These are phyloP conservation scores for Myotis lucifugus DNA, from an alignment of 2,113 vertebrate genomes.

Conservation along the genomic window DNA sequence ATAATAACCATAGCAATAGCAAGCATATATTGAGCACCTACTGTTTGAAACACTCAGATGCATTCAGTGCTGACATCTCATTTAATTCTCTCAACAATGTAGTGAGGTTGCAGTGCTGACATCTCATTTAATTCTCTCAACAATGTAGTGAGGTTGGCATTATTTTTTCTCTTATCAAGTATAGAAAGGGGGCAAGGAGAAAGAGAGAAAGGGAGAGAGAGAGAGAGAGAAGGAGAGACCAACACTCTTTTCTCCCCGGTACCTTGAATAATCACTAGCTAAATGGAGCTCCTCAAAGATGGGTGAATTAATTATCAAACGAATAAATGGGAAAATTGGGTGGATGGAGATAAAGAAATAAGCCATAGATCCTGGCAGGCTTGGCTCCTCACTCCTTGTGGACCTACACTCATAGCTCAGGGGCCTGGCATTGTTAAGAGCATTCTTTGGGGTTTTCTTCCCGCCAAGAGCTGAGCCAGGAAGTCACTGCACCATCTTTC, in stretches of 20 bases:
- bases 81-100: neutral
- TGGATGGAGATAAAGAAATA: neutral
- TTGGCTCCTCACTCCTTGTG: neutral
- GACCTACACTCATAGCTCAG: neutral
- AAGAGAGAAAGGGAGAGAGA: neutral
- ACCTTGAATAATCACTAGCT: neutral
- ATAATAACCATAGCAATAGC: neutral
- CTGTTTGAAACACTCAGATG: neutral
- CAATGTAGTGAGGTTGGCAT: neutral
- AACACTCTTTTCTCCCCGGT: neutral
- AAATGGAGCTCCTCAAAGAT: neutral
- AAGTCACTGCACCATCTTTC: conserved; percentile 58
- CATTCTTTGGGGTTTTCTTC: conserved; percentile 4
- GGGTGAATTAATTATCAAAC: neutral
- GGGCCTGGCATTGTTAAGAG: neutral
- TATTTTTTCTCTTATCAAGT: neutral
- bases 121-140: neutral
- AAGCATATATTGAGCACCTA: neutral
- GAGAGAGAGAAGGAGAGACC: neutral
- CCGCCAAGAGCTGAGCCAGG: conserved; percentile 70
- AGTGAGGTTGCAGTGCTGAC: neutral
- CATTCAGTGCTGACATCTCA: neutral
- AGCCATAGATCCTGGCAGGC: neutral
- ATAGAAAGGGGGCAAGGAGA: neutral
- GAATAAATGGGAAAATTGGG: neutral